phyloP scores from a whole-genome alignment of 1,140 invertebrate species.

The Drosophila willistoni region DNA sequence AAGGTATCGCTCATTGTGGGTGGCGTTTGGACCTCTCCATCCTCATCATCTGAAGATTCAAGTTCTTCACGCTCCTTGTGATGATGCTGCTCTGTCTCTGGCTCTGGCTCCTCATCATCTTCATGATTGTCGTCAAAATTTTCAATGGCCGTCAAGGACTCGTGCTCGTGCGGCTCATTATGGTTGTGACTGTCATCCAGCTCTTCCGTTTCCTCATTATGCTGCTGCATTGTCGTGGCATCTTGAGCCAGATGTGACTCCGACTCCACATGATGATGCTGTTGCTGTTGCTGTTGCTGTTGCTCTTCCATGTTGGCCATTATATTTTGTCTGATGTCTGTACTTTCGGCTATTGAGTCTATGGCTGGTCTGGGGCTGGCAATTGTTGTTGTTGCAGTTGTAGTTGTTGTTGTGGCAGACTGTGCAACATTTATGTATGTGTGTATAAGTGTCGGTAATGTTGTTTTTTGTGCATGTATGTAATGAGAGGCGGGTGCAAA shows the following conservation, averaged over 20 bases:
- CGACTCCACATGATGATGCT: not conserved
- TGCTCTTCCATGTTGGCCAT: slow-evolving; percentile 35
- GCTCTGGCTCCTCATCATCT: slow-evolving; percentile 28
- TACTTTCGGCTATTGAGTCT: slow-evolving; percentile 46
- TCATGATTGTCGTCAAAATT: slow-evolving; percentile 36
- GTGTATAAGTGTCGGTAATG: slow-evolving; percentile 19
- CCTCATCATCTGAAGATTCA: slow-evolving; percentile 72
- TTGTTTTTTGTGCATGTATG: slow-evolving; percentile 25
- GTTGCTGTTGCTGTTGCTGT: slow-evolving; percentile 18
- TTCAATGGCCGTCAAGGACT: slow-evolving; percentile 46
- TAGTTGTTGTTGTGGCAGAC: slow-evolving; percentile 48
- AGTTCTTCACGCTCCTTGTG: slow-evolving; percentile 59
- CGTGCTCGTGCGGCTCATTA: slow-evolving; percentile 42
- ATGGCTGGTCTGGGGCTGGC: slow-evolving; percentile 27
- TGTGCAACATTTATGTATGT: slow-evolving; percentile 40
- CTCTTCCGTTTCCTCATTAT: slow-evolving; percentile 62
- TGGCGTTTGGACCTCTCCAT: slow-evolving; percentile 19
- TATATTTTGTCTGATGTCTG: slow-evolving; percentile 43
- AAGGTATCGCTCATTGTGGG: slow-evolving; percentile 69
- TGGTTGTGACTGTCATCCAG: slow-evolving; percentile 46
- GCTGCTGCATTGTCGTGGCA: slow-evolving; percentile 48
- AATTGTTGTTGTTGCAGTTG: slow-evolving; percentile 39
- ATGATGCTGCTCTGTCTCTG: slow-evolving; percentile 14
- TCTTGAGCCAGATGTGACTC: slow-evolving; percentile 46
- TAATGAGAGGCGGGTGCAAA: slow-evolving; percentile 50